phyloP scores from a whole-genome alignment of 2,888 invertebrate species.

The Aquatica leii region DNA sequence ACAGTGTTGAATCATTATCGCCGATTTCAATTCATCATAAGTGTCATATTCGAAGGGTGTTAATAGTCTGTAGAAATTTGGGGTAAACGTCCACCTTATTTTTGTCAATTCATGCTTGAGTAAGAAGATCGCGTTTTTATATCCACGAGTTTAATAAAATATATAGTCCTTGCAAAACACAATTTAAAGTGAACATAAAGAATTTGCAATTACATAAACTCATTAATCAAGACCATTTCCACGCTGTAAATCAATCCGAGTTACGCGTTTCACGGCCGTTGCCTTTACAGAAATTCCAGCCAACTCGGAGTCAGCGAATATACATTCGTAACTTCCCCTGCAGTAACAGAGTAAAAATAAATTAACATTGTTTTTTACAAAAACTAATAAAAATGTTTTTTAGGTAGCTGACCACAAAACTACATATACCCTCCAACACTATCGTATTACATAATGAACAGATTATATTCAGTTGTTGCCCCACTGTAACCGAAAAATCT shows the following conservation, averaged over 20 bases:
- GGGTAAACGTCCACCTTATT: slow-evolving; percentile 42
- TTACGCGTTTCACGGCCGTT: slow-evolving; percentile 58
- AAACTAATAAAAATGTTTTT: background rate
- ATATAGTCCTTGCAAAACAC: slow-evolving; percentile 19
- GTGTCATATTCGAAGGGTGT: slow-evolving; percentile 56
- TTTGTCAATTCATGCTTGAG: slow-evolving; percentile 41
- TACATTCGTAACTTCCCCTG: slow-evolving; percentile 18
- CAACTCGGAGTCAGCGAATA: slow-evolving; percentile 48
- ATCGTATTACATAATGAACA: slow-evolving; percentile 3
- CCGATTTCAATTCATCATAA: slow-evolving; percentile 58
- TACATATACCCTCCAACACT: background rate
- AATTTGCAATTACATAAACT: slow-evolving; percentile 59
- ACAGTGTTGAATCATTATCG: slow-evolving; percentile 58
- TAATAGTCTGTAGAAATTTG: slow-evolving; percentile 51
- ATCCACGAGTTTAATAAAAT: background rate
- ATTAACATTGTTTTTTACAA: background rate
- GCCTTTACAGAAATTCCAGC: slow-evolving; percentile 55
- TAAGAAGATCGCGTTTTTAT: background rate
- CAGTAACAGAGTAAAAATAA: background rate
- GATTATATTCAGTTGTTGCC: slow-evolving; percentile 5
- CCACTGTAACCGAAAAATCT: slow-evolving; percentile 30
- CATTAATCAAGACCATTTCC: slow-evolving; percentile 58
- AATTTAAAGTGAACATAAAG: slow-evolving; percentile 54
- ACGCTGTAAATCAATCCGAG: slow-evolving; percentile 59
- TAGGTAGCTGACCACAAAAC: background rate